Conservation (phyloP, 2,888 invertebrate species). For the Sabatieria punctata region DNA sequence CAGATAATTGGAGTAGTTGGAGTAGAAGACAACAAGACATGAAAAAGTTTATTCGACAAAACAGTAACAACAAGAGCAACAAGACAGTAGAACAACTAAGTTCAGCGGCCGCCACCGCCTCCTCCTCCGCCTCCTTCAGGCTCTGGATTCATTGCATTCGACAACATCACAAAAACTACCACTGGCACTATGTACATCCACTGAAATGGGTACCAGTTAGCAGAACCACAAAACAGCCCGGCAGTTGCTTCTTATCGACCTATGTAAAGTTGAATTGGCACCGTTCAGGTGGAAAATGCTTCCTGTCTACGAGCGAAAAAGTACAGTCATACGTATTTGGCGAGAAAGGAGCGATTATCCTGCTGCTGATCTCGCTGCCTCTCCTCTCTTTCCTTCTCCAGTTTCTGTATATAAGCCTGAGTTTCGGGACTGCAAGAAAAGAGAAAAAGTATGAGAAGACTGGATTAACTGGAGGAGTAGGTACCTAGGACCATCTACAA, state of each 20-base stretch:
- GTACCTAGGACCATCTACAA: constrained; percentile 29
- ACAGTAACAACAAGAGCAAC: no score
- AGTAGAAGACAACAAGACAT: no score
- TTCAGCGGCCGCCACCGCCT: no score
- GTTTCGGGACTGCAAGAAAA: constrained; percentile 59
- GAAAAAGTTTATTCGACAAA: no score
- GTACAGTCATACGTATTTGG: constrained; percentile 72
- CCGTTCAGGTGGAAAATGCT: no score
- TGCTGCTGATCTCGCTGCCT: constrained; percentile 50
- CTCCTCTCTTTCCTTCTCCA: constrained; percentile 74
- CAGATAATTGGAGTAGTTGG: no score
- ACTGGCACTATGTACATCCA: constrained; percentile 98
- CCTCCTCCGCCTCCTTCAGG: constrained; percentile 23
- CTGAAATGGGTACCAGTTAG: constrained; percentile 44
- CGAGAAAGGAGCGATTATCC: constrained; percentile 84
- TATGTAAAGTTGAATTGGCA: no score
- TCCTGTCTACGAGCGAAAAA: no score
- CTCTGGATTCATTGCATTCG: constrained; percentile 64
- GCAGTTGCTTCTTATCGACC: no score
- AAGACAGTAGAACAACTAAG: no score
- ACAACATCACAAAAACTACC: constrained; percentile 69
- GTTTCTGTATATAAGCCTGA: constrained; percentile 76
- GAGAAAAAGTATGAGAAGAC: background rate
- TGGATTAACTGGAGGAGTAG: no score
- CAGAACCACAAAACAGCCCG: no score